These are phyloP conservation scores for Drosophila imparisetae DNA, from an alignment of 2,888 invertebrate species.

Conservation along the genomic window DNA sequence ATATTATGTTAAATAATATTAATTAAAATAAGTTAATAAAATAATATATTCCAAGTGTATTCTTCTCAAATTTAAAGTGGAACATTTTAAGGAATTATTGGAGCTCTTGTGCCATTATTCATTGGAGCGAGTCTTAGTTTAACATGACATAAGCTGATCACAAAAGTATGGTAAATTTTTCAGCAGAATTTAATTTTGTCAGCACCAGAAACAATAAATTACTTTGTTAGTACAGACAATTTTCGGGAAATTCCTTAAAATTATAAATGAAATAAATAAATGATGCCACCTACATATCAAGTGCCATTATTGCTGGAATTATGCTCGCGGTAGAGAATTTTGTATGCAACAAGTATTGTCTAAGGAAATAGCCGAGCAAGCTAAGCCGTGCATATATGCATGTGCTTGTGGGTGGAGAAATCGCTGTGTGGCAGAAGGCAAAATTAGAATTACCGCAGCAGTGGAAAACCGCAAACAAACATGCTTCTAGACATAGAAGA, in stretches of 20 bases:
- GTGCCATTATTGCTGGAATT: not conserved
- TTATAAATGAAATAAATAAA: not conserved
- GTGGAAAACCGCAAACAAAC: constrained; percentile 35
- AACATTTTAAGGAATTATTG: not conserved
- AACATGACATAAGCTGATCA: not conserved
- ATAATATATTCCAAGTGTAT: not conserved
- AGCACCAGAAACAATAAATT: not conserved
- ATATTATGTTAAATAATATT: not conserved
- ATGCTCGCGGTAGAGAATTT: constrained; percentile 21
- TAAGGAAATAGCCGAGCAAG: constrained; percentile 37
- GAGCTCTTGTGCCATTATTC: not conserved
- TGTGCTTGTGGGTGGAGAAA: constrained; percentile 22
- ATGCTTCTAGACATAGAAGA: constrained; percentile 12
- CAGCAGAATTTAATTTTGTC: not conserved
- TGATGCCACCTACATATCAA: not conserved
- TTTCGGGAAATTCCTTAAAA: not conserved
- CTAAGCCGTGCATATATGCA: constrained; percentile 12
- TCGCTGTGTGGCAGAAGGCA: constrained; percentile 50
- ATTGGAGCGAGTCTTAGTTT: not conserved
- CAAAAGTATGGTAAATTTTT: not conserved
- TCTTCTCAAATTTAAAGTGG: not conserved
- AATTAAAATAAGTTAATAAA: not conserved
- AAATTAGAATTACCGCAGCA: constrained; percentile 57
- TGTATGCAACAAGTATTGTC: constrained; percentile 74
- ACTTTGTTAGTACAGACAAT: not conserved